A percentile compares a stretch with the other conserved stretches of the same genome.
Conservation (phyloP, 2,888 invertebrate species). For the Cylindroiulus punctatus region DNA sequence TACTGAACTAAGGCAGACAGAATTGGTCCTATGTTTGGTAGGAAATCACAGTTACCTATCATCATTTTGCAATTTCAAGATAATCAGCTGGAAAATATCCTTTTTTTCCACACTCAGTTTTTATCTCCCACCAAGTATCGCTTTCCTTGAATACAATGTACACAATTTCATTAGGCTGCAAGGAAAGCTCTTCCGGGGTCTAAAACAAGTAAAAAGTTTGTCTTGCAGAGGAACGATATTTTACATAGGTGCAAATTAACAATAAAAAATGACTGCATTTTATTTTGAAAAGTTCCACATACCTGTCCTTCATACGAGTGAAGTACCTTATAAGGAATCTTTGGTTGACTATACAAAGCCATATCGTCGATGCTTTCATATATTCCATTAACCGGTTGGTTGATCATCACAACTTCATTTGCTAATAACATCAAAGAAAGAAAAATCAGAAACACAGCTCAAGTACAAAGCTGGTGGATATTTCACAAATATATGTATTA, state of each 20-base stretch:
- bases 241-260: too few species aligned
- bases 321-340: conserved; percentile 28
- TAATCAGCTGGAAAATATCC: conserved; percentile 57
- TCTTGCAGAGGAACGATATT: not conserved
- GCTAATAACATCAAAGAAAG: not conserved
- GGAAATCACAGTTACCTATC: not conserved
- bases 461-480: not conserved
- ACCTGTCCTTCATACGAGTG: conserved; percentile 47
- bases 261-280: not conserved
- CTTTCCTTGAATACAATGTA: conserved; percentile 56
- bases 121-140: conserved; percentile 56
- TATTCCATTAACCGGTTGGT: conserved; percentile 17
- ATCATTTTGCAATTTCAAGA: conserved; percentile 48
- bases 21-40: not conserved
- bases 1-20: not conserved
- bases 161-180: conserved; percentile 55
- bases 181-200: conserved; percentile 56
- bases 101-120: conserved; percentile 54
- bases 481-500: not conserved
- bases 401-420: not conserved
- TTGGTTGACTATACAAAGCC: not conserved
- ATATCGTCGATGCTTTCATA: conserved; percentile 52
- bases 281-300: not conserved
- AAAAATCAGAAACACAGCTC: not conserved
- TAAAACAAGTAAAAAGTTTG: conserved; percentile 49